Base-by-base conservation (phyloP, 2,888 invertebrate genomes). In the Drosophila suboccidentalis region DNA sequence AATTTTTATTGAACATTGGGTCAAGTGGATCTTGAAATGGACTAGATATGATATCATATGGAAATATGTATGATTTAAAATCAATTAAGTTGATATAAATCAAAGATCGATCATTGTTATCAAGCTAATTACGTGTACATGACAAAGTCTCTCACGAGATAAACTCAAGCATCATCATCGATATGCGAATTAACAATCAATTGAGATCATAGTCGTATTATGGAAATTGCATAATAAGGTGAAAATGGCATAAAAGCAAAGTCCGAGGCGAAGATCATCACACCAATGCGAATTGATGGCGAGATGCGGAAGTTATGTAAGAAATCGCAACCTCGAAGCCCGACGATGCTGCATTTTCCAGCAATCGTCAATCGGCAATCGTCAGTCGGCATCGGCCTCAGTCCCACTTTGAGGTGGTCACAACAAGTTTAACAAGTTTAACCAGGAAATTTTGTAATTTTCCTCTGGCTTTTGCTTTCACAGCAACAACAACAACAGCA, bases 361-460 rank as follows among this genome's bases (percentile, higher is more conserved):
- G 63, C 71, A 55, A 29, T 61, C 49, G 47, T 22, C 32, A 22
- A 15, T 49, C 54, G 19, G 44, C 39, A 26, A 8, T 29, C 8
- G 29, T 29, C 8, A 29, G 29, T 62, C 60, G 59, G 65, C 79
- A 15, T 22, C 58, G 29, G 49, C 36, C 15, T 22, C 38, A 29
- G 38, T 67, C 50, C 47, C 61, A 55, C 61, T 41, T 41, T 38
- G 62, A 51, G 60, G 47, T 75, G 82, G 72, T 66, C 73, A 74
- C 88, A 87, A 87, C 78, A 77, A 72, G 82, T 80, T 82, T 78
- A 75, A 86, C 90, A 79, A 82, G 90, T 82, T 79, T 70, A 78
- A 88, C 79, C 90, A 88, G 90, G 90, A 88, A 88, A 89, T 86
- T 90, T 88, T 83, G 82, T 71, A 88, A 81, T 78, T 89, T 88